These are phyloP conservation scores for Amazona vittata DNA, from an alignment of 2,113 vertebrate genomes.

Conservation along the genomic window DNA sequence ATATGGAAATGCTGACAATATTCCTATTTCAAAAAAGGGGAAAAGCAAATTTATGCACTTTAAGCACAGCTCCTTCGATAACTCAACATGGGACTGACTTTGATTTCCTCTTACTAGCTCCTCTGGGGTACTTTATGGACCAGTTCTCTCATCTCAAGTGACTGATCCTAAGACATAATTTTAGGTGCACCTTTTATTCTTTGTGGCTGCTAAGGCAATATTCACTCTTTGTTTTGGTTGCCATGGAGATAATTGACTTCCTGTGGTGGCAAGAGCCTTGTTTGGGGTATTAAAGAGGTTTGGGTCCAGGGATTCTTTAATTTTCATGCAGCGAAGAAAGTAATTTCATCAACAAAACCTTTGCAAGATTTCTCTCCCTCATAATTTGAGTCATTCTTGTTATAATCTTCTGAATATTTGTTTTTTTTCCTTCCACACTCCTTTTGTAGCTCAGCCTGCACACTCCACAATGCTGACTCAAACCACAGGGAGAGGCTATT, in stretches of 20 bases:
- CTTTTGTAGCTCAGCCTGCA: conserved; percentile 32
- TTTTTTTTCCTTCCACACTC: not conserved
- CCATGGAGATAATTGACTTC: conserved; percentile 78
- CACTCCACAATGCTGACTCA: conserved; percentile 30
- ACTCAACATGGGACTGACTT: conserved; percentile 56
- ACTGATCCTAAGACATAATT: conserved; percentile 75
- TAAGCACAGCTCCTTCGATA: conserved; percentile 22
- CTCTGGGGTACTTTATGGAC: conserved; percentile 71
- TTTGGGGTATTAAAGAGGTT: conserved; percentile 67
- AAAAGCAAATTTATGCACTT: conserved; percentile 54
- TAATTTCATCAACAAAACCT: conserved; percentile 63
- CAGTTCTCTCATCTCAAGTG: conserved; percentile 72
- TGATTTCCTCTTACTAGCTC: conserved; percentile 69
- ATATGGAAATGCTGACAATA: conserved; percentile 23
- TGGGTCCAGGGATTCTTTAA: conserved; percentile 65
- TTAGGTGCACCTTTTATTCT: conserved; percentile 75
- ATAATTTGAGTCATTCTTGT: conserved; percentile 50
- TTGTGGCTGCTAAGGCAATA: conserved; percentile 69
- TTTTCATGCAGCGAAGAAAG: conserved; percentile 69
- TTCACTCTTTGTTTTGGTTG: conserved; percentile 77
- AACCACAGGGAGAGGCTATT: conserved; percentile 53
- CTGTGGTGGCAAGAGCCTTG: conserved; percentile 60
- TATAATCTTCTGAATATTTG: conserved; percentile 50
- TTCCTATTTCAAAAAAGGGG: not conserved
- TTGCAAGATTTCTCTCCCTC: conserved; percentile 17